phyloP scores from a whole-genome alignment of 2,113 vertebrate species.

The Ardeotis arabs region DNA sequence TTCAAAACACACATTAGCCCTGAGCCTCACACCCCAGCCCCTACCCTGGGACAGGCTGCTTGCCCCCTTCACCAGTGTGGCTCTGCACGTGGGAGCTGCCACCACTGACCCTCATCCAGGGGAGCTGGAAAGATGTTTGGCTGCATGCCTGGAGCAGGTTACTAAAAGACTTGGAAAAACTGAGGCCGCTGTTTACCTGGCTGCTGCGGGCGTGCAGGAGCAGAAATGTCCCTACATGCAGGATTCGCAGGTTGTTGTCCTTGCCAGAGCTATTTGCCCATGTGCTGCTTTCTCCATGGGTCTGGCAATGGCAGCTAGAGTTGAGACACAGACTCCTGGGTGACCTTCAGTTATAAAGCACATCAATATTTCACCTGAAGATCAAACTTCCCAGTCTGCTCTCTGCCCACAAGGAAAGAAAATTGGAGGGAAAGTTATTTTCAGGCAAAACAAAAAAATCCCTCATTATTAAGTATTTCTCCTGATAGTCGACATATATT shows the following conservation, averaged over 20 bases:
- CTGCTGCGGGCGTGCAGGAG: background rate
- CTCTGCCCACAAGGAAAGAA: background rate
- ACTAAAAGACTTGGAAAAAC: background rate
- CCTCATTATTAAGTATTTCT: background rate
- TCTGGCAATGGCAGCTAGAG: background rate
- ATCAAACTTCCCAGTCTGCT: background rate
- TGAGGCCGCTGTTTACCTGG: background rate
- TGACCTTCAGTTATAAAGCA: background rate
- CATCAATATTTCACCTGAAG: background rate
- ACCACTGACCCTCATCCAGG: rapidly evolving
- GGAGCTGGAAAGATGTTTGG: background rate
- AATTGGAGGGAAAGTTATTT: background rate
- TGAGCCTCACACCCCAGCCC: rapidly evolving
- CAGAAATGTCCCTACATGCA: background rate
- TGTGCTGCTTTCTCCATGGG: rapidly evolving
- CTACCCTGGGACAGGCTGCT: background rate
- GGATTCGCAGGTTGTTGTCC: background rate
- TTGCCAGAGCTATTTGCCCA: background rate
- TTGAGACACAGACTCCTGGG: background rate
- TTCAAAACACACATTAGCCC: background rate
- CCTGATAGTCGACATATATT: background rate
- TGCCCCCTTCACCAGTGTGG: background rate
- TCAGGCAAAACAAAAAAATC: background rate
- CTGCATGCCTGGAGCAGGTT: background rate
- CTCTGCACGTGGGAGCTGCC: rapidly evolving